Evolutionary conservation across 2,888 invertebrate species (phyloP).

Genomic region (Drosophila suboccidentalis): DNA sequence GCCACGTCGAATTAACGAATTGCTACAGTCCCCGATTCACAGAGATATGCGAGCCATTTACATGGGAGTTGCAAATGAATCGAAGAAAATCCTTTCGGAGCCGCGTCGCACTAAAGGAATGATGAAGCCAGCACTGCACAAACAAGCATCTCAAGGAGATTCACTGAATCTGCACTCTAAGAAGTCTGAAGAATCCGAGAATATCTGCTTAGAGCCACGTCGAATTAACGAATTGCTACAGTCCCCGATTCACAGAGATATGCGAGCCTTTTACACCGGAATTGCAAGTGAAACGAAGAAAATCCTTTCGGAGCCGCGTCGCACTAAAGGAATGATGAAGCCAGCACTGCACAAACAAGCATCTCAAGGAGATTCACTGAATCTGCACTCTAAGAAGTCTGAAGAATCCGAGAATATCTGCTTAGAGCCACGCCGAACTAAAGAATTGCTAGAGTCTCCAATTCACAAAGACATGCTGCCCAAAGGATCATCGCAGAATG

Average conservation of each 20-base stretch:
- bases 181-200: not conserved
- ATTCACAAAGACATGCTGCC: not conserved
- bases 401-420: not conserved
- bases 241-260: constrained; percentile 1
- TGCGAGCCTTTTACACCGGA: not conserved
- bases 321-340: constrained; percentile 12
- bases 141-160: no score
- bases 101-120: constrained; percentile 29
- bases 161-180: not conserved
- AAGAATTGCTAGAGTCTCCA: constrained; percentile 17
- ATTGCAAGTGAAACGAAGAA: not conserved
- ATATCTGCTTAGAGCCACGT: not conserved
- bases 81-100: not conserved
- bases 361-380: no score
- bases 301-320: constrained; percentile 9
- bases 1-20: not conserved
- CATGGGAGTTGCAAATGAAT: not conserved
- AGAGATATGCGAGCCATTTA: not conserved
- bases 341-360: no score
- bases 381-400: not conserved
- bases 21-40: constrained; percentile 5
- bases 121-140: not conserved
- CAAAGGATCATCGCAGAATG: not conserved
- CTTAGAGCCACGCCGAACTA: constrained; percentile 21
- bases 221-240: constrained; percentile 3